Base-by-base conservation (phyloP, 1,140 invertebrate genomes). In the Rhyzopertha dominica region DNA sequence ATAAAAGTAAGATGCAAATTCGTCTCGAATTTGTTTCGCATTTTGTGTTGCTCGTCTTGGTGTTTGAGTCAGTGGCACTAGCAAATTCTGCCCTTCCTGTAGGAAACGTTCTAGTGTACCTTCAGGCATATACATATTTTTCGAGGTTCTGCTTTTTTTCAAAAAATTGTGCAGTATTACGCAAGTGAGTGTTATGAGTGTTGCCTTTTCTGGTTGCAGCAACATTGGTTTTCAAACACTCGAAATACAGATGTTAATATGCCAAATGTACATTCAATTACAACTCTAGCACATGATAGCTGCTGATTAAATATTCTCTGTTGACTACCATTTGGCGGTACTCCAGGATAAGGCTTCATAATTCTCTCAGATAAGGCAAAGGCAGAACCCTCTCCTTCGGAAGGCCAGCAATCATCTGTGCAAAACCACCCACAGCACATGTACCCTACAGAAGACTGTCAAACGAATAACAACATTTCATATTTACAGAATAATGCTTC, bases 341-440 rank as follows among this genome's bases (percentile, higher is more conserved):
- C 40, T 51, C 58, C 49, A 29, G 59, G 38, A 49, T 49, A 66
- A 17, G 60, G 63, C 50, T 59, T 59, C 59, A 70, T 62, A 7
- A 68, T 29, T 34, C 58, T 44, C 28, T 32, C 45, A 10, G 31
- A 13, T 19, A 68, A 39, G 19, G 56, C 48, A 58, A 69, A 70
- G 17, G 68, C 67, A 30, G 65, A 59, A 48, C 67, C 68, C 32
- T 47, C 63, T n/a, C n/a, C n/a, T n/a, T n/a, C n/a, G n/a, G n/a
- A n/a, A n/a, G n/a, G n/a, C n/a, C n/a, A n/a, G n/a, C n/a, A n/a
- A n/a, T n/a, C n/a, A n/a, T n/a, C n/a, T n/a, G n/a, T n/a, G n/a
- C n/a, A n/a, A n/a, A n/a, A n/a, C n/a, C n/a, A n/a, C n/a, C n/a
- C n/a, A n/a, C n/a, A n/a, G n/a, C n/a, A n/a, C n/a, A n/a, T n/a